phyloP scores from a whole-genome alignment of 2,888 invertebrate species.

The Meliscaeva auricollis region DNA sequence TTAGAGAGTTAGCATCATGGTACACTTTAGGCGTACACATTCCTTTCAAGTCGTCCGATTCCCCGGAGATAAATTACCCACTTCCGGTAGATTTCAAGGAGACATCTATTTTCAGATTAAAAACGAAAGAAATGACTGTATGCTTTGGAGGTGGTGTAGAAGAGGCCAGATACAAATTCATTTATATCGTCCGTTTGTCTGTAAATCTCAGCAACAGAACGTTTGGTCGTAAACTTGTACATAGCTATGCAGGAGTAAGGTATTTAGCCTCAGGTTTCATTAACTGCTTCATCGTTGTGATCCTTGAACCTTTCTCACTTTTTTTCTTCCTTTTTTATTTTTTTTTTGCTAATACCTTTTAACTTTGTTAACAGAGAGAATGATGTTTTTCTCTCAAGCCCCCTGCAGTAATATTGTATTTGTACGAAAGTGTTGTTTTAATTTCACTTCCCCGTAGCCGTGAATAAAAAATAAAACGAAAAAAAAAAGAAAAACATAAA shows the following conservation, averaged over 20 bases:
- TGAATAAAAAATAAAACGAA: not conserved
- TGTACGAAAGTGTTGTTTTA: constrained; percentile 35
- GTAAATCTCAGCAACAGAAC: constrained; percentile 19
- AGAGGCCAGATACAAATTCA: constrained; percentile 17
- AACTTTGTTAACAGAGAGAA: constrained; percentile 29
- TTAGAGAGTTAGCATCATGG: constrained; percentile 19
- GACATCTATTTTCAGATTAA: constrained; percentile 20
- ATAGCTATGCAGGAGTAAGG: not conserved
- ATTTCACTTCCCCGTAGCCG: constrained; percentile 21
- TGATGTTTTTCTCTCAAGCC: not conserved
- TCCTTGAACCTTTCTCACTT: constrained; percentile 23
- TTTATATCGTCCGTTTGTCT: constrained; percentile 25
- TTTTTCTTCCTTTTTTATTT: not conserved
- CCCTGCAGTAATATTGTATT: not conserved
- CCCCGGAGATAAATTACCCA: constrained; percentile 40
- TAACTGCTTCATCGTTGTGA: constrained; percentile 22
- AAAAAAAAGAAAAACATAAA: constrained; percentile 1
- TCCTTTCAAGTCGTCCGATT: constrained; percentile 26
- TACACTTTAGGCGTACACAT: constrained; percentile 25
- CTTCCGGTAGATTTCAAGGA: constrained; percentile 22
- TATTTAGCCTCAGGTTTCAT: constrained; percentile 35
- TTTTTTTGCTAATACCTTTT: constrained; percentile 8
- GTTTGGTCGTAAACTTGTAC: not conserved
- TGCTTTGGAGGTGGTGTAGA: not conserved
- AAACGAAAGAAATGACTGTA: not conserved